Conservation (phyloP, 1,140 invertebrate genomes). For the Drosophila sproati region DNA sequence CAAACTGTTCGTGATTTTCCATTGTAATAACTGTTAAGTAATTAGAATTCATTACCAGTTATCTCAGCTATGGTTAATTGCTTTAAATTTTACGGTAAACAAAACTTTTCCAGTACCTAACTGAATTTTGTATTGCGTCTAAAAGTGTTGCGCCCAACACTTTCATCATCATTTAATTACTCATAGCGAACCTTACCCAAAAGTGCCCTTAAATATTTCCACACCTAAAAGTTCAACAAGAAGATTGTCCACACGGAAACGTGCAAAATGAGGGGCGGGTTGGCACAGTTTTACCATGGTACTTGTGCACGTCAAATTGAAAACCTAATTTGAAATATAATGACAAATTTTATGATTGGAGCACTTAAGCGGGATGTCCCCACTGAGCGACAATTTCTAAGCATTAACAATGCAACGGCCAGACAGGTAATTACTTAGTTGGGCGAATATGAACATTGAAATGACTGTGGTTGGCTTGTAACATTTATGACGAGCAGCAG, state of each 20-base stretch:
- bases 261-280: neutral
- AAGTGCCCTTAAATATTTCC: slow-evolving; percentile 27
- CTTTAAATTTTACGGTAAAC: slow-evolving; percentile 13
- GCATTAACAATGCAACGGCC: slow-evolving; percentile 57
- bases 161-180: slow-evolving; percentile 54
- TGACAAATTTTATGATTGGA: slow-evolving; percentile 58
- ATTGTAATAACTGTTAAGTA: slow-evolving; percentile 85
- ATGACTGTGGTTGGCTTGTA: slow-evolving; percentile 12
- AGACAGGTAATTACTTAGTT: slow-evolving; percentile 65
- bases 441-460: neutral
- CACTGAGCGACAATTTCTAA: slow-evolving; percentile 32
- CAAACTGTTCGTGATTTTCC: slow-evolving; percentile 87
- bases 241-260: slow-evolving; percentile 20
- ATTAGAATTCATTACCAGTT: slow-evolving; percentile 23
- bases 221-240: slow-evolving; percentile 21
- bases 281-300: slow-evolving; percentile 19
- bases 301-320: slow-evolving; percentile 64
- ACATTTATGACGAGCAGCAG: neutral
- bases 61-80: slow-evolving; percentile 16
- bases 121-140: neutral
- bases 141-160: slow-evolving; percentile 28
- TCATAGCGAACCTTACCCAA: slow-evolving; percentile 1
- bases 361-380: slow-evolving; percentile 55
- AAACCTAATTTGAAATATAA: slow-evolving; percentile 71
- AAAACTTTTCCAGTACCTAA: slow-evolving; percentile 15